A percentile compares a stretch with the other conserved stretches of the same genome.
Conservation (phyloP, 2,888 invertebrate species). For the Sphinx pinastri region DNA sequence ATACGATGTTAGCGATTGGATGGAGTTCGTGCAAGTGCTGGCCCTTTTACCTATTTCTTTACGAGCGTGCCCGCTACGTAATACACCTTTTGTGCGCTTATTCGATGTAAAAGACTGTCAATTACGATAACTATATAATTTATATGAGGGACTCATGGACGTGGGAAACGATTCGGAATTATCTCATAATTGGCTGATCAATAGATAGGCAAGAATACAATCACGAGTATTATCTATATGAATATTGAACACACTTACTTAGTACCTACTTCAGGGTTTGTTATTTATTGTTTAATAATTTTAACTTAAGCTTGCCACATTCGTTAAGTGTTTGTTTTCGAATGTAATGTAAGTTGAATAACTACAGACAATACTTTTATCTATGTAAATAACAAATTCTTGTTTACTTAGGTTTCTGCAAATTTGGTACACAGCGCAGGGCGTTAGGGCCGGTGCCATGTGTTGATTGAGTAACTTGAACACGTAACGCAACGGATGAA, state of each 20-base stretch:
- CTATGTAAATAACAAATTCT: too few species aligned
- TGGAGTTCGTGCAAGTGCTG: conserved; percentile 12
- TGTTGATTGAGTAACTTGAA: too few species aligned
- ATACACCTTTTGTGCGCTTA: conserved; percentile 7
- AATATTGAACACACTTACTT: neutral
- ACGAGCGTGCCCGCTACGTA: neutral
- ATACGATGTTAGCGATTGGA: conserved; percentile 12
- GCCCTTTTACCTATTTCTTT: conserved; percentile 6
- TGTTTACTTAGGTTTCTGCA: too few species aligned
- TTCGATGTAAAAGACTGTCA: conserved; percentile 16
- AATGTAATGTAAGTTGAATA: too few species aligned
- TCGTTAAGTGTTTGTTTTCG: too few species aligned
- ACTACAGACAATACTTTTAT: too few species aligned
- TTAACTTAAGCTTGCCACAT: neutral
- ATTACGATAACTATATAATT: conserved; percentile 20
- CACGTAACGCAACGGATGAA: too few species aligned
- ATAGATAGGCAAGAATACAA: neutral
- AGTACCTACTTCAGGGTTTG: neutral
- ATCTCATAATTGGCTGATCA: neutral
- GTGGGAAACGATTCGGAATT: conserved; percentile 4
- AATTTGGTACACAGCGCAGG: too few species aligned
- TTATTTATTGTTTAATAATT: neutral
- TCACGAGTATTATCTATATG: neutral
- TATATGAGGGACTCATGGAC: neutral
- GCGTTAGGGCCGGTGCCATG: too few species aligned